Conservation (phyloP, 2,888 invertebrate genomes). For the Tethea ocularis region DNA sequence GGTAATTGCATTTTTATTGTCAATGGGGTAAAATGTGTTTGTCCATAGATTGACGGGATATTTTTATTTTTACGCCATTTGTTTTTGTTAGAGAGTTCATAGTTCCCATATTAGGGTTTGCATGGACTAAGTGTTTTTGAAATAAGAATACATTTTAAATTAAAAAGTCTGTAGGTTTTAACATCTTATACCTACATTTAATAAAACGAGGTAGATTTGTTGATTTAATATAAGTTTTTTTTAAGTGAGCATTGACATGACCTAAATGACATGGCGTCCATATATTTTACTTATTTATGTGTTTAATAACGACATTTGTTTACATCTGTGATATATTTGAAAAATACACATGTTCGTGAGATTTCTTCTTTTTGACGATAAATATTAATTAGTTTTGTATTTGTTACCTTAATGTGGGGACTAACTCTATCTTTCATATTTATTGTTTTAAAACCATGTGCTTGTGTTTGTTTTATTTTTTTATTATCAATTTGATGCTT, state of each 20-base stretch:
- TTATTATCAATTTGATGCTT: conserved; percentile 84
- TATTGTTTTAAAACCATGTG: conserved; percentile 64
- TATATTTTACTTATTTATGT: neutral
- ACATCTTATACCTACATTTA: too few species aligned
- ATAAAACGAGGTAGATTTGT: too few species aligned
- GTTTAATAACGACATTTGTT: too few species aligned
- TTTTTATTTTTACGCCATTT: conserved; percentile 16
- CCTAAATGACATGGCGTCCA: neutral
- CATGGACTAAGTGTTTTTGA: neutral
- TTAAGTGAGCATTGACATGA: neutral
- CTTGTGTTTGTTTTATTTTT: conserved; percentile 78
- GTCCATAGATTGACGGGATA: conserved; percentile 20
- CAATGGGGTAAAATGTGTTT: conserved; percentile 22
- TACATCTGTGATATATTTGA: too few species aligned
- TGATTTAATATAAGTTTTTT: neutral
- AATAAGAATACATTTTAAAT: neutral
- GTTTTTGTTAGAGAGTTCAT: neutral
- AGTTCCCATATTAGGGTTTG: conserved; percentile 8
- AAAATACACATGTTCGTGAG: neutral
- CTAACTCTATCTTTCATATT: conserved; percentile 21
- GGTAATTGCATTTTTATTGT: conserved; percentile 78
- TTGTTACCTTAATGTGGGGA: conserved; percentile 3
- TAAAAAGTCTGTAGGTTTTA: neutral
- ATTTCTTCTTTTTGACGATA: neutral
- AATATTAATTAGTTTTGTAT: neutral